phyloP scores from a whole-genome alignment of 2,888 invertebrate species.

The Platycheirus rosarum region DNA sequence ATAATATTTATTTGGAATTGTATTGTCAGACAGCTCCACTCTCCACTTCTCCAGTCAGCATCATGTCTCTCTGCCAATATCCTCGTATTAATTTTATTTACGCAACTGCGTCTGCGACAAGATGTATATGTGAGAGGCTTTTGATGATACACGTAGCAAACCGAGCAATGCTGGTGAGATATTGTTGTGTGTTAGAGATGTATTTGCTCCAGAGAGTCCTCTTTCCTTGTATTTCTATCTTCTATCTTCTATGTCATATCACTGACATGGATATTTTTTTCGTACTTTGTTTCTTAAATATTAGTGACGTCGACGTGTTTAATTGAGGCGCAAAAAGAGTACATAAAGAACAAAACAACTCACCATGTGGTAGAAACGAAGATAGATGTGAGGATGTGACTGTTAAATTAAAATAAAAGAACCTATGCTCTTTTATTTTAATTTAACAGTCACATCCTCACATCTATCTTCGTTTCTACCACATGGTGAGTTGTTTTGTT shows the following conservation, averaged over 20 bases:
- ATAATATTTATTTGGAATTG: too few species aligned
- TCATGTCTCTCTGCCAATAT: constrained; percentile 6
- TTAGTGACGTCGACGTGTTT: constrained; percentile 27
- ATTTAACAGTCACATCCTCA: constrained; percentile 48
- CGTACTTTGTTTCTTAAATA: constrained; percentile 39
- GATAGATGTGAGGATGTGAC: constrained; percentile 43
- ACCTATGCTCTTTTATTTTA: too few species aligned
- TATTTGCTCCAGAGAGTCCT: constrained; percentile 4
- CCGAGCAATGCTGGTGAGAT: not conserved
- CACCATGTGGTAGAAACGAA: constrained; percentile 69
- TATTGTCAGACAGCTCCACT: not conserved
- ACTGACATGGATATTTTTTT: too few species aligned
- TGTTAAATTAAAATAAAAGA: too few species aligned
- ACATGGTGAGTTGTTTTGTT: constrained; percentile 58
- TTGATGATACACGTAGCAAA: too few species aligned
- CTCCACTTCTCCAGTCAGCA: constrained; percentile 3
- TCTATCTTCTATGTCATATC: too few species aligned
- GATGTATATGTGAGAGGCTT: constrained; percentile 34
- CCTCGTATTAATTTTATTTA: not conserved
- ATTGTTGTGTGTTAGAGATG: too few species aligned
- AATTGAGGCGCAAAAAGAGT: constrained; percentile 7
- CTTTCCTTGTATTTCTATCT: constrained; percentile 11
- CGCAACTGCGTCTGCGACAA: constrained; percentile 19
- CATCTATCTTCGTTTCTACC: constrained; percentile 62
- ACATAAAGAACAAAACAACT: constrained; percentile 11